These are phyloP conservation scores for Tragelaphus scriptus DNA, from an alignment of 2,113 vertebrate genomes.

Conservation along the genomic window DNA sequence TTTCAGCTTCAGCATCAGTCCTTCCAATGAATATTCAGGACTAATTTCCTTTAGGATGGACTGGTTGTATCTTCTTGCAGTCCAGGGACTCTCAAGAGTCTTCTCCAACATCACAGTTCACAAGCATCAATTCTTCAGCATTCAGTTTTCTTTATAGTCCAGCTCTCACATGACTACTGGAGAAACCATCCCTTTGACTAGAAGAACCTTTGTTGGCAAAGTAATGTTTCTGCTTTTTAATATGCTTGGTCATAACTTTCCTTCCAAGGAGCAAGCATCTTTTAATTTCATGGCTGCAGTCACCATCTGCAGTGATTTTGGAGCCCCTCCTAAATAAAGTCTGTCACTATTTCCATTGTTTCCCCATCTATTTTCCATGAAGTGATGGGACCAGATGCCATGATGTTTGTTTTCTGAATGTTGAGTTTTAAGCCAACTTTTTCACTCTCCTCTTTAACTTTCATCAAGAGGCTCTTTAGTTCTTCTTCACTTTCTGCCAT, in stretches of 20 bases:
- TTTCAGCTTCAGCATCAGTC: not conserved
- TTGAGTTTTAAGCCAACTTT: not conserved
- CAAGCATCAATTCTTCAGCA: not conserved
- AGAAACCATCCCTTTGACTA: not conserved
- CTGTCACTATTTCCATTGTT: not conserved
- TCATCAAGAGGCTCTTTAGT: not conserved
- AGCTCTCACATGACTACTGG: not conserved
- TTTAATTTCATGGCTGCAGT: not conserved
- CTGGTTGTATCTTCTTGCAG: not conserved
- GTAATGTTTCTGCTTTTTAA: not conserved
- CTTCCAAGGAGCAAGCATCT: not conserved
- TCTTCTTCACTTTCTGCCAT: not conserved
- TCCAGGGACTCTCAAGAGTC: not conserved
- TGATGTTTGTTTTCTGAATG: not conserved
- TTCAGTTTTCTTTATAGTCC: not conserved
- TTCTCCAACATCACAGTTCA: not conserved
- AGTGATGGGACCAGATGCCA: not conserved
- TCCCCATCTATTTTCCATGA: not conserved
- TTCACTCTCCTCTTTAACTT: not conserved
- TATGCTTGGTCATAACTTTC: not conserved
- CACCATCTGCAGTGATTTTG: not conserved
- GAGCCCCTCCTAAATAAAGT: not conserved
- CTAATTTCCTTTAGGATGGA: not conserved
- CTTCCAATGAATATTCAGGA: not conserved
- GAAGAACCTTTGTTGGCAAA: not conserved